phyloP scores from a whole-genome alignment of 1,140 invertebrate genomes.

The Ceratina australensis region DNA sequence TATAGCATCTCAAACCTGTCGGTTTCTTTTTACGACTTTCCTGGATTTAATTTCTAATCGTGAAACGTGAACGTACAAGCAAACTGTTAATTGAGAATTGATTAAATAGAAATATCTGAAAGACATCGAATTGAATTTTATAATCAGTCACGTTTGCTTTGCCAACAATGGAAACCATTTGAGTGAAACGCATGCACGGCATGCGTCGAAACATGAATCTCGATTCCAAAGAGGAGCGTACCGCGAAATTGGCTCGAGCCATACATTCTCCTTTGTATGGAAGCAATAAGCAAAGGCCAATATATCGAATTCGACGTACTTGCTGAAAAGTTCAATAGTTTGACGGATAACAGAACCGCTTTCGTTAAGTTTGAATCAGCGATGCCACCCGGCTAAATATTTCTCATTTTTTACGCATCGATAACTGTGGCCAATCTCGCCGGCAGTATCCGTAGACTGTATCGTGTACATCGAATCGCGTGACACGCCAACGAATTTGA shows the following conservation, averaged over 20 bases:
- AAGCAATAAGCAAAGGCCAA: no score
- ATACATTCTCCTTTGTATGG: neutral
- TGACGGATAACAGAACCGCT: no score
- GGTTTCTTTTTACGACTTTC: no score
- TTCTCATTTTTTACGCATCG: neutral
- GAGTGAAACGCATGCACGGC: neutral
- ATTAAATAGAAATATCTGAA: neutral
- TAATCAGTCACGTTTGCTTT: neutral
- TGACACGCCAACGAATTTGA: neutral
- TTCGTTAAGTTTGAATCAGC: no score
- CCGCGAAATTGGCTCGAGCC: neutral
- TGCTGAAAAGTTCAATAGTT: no score
- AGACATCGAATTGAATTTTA: neutral
- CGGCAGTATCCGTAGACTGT: no score
- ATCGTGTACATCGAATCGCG: neutral
- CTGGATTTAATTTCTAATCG: no score
- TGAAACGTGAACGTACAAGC: no score
- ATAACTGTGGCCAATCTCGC: no score
- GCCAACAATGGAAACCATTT: neutral
- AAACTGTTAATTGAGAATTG: slow-evolving; percentile 16
- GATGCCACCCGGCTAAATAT: no score
- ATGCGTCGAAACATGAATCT: neutral
- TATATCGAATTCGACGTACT: no score
- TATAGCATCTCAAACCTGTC: no score
- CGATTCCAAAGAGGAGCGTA: neutral